These are phyloP conservation scores for Cantharis rufa DNA, from an alignment of 2,888 invertebrate species.

Conservation along the genomic window DNA sequence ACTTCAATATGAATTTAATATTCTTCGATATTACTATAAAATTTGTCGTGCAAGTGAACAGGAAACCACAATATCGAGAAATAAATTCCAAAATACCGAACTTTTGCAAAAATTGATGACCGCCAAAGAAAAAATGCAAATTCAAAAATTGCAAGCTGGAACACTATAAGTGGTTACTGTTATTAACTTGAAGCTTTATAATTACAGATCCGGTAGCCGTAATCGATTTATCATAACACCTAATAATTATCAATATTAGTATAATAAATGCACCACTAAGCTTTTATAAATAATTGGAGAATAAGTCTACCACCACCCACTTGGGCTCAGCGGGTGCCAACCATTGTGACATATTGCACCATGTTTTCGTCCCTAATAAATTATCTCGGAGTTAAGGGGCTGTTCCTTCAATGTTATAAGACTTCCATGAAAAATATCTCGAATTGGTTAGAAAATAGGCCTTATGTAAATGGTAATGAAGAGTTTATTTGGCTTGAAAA, in stretches of 20 bases:
- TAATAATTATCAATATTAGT: neutral
- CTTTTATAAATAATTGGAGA: conserved; percentile 33
- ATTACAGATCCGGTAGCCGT: neutral
- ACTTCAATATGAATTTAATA: neutral
- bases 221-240: neutral
- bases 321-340: conserved; percentile 51
- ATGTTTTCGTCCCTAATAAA: conserved; percentile 46
- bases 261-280: neutral
- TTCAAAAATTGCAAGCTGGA: neutral
- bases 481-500: conserved; percentile 35
- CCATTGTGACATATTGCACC: conserved; percentile 53
- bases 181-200: neutral
- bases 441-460: conserved; percentile 34
- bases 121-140: neutral
- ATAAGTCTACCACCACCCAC: conserved; percentile 52
- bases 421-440: conserved; percentile 36
- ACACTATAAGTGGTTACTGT: neutral
- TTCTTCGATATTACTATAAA: too few species aligned
- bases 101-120: too few species aligned
- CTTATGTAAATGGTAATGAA: conserved; percentile 35
- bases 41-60: too few species aligned
- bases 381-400: conserved; percentile 49
- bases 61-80: neutral
- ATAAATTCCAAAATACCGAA: neutral
- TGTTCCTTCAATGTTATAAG: conserved; percentile 37